phyloP scores from a whole-genome alignment of 2,888 invertebrate genomes.

The Monopis laevigella region DNA sequence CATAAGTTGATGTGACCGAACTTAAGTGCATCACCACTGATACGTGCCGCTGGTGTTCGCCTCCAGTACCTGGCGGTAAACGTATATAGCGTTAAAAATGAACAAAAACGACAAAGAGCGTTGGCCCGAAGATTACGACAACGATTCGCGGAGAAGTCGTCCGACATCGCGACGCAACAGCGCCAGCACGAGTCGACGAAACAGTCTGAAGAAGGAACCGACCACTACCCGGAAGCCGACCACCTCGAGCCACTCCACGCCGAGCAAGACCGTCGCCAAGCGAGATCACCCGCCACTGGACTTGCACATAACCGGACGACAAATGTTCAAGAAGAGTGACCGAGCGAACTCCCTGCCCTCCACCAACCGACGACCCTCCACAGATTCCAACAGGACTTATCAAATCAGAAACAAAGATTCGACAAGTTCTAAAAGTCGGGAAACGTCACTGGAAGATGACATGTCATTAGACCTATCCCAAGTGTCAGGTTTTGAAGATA shows the following conservation, averaged over 20 bases:
- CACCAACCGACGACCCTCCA: slow-evolving; percentile 32
- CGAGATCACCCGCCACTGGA: slow-evolving; percentile 26
- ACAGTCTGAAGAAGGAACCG: slow-evolving; percentile 40
- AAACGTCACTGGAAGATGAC: slow-evolving; percentile 46
- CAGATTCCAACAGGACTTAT: slow-evolving; percentile 25
- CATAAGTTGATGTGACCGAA: too few species aligned
- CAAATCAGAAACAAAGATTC: slow-evolving; percentile 20
- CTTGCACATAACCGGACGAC: slow-evolving; percentile 47
- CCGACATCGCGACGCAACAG: slow-evolving; percentile 42
- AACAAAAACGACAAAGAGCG: slow-evolving; percentile 18
- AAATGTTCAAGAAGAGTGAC: slow-evolving; percentile 40
- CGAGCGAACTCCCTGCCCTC: slow-evolving; percentile 51
- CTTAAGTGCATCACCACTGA: too few species aligned
- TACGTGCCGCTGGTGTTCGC: too few species aligned
- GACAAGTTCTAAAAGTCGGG: slow-evolving; percentile 31
- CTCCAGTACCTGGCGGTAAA: too few species aligned
- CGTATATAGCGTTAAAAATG: too few species aligned
- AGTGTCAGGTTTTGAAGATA: slow-evolving; percentile 54
- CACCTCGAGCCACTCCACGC: slow-evolving; percentile 31
- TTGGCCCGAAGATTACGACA: slow-evolving; percentile 29
- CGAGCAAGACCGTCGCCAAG: slow-evolving; percentile 31
- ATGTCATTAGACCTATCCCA: slow-evolving; percentile 49
- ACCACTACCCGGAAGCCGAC: slow-evolving; percentile 23
- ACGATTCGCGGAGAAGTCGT: slow-evolving; percentile 29
- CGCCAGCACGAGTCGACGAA: slow-evolving; percentile 30